A percentile compares a stretch with the other conserved stretches of the same genome.
These are phyloP conservation scores for Troglohyphantes excavatus DNA, from an alignment of 2,888 invertebrate genomes.

Conservation along the genomic window DNA sequence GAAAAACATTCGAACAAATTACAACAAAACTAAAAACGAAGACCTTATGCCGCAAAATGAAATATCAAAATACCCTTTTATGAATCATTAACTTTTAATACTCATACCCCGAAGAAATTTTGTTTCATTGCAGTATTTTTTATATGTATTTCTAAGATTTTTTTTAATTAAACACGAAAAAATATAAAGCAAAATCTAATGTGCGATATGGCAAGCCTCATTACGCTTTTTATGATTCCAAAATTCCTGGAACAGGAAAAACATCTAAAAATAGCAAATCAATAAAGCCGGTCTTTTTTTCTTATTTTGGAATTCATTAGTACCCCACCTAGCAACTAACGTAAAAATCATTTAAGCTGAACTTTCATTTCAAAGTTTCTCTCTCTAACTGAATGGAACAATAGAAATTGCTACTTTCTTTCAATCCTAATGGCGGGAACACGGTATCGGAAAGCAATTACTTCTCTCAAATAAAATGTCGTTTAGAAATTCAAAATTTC, in stretches of 20 bases:
- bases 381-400: neutral
- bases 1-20: too few species aligned
- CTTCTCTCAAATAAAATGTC: neutral
- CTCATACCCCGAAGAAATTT: neutral
- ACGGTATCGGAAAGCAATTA: constrained; percentile 1
- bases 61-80: too few species aligned
- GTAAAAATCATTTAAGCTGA: constrained; percentile 26
- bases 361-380: constrained; percentile 12
- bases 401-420: constrained; percentile 15
- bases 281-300: constrained; percentile 7
- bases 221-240: neutral
- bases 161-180: neutral
- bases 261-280: constrained; percentile 5
- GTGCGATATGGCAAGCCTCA: neutral
- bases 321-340: constrained; percentile 38
- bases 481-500: neutral
- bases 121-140: too few species aligned
- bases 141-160: neutral
- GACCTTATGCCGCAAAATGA: too few species aligned
- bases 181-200: neutral
- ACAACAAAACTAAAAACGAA: too few species aligned
- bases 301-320: constrained; percentile 25
- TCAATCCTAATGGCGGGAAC: neutral
- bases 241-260: neutral
- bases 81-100: neutral